A percentile compares a stretch with the other conserved stretches of the same genome.
These are phyloP conservation scores for Sitta europaea DNA, from an alignment of 2,113 vertebrate genomes.

Conservation along the genomic window DNA sequence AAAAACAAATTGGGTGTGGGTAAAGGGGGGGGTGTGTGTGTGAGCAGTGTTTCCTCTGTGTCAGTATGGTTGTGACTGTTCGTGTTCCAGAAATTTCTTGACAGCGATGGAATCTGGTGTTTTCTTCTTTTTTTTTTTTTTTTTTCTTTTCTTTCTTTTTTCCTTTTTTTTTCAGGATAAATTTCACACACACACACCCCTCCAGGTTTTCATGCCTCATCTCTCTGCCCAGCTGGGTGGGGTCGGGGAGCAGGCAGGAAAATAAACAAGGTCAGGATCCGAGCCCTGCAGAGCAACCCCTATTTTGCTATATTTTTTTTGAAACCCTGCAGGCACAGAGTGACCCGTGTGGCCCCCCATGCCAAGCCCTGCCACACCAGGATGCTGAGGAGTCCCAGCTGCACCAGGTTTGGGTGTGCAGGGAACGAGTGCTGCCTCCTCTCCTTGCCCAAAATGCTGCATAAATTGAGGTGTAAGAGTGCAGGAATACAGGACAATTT, in stretches of 20 bases:
- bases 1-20: background rate
- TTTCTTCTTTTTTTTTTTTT: background rate
- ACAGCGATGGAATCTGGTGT: slow-evolving; percentile 7
- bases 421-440: accelerated
- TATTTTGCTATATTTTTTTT: background rate
- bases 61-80: background rate
- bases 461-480: background rate
- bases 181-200: background rate
- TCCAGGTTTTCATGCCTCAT: background rate
- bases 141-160: accelerated
- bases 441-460: background rate
- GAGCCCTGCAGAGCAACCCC: background rate
- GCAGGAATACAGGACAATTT: background rate
- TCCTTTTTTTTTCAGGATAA: background rate
- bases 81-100: slow-evolving; percentile 71
- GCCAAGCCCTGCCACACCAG: background rate
- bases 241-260: background rate
- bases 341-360: accelerated
- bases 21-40: background rate
- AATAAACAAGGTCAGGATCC: background rate
- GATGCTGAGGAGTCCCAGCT: background rate
- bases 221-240: background rate
- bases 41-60: background rate
- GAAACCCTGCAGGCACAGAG: accelerated
- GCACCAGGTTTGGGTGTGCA: too few species aligned